A percentile compares a stretch with the other conserved stretches of the same genome.
Conservation (phyloP, 2,797 vertebrate genomes). For the Sebastes matsubarae region DNA sequence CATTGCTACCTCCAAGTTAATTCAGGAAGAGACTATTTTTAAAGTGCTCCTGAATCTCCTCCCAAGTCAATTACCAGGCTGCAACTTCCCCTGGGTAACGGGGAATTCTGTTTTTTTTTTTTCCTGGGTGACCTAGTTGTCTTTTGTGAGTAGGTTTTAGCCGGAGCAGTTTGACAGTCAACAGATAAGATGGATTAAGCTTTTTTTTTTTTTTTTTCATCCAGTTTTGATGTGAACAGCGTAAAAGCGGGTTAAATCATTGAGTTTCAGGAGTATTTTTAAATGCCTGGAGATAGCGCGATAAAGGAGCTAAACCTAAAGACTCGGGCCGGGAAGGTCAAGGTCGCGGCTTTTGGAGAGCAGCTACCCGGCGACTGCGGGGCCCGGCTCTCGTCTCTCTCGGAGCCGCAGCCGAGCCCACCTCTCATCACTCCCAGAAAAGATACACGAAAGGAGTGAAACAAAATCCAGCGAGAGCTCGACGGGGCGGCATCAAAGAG, state of each 20-base stretch:
- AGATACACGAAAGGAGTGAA: conserved; percentile 70
- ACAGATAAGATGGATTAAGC: conserved; percentile 92
- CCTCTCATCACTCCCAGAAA: conserved; percentile 72
- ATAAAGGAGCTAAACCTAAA: conserved; percentile 85
- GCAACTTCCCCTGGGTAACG: conserved; percentile 82
- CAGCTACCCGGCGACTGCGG: conserved; percentile 66
- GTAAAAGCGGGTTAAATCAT: conserved; percentile 89
- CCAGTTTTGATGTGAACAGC: conserved; percentile 89
- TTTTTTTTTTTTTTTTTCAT: conserved; percentile 84
- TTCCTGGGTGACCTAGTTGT: conserved; percentile 88
- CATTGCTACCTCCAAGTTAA: conserved; percentile 41
- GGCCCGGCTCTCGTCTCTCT: conserved; percentile 60
- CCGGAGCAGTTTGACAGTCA: conserved; percentile 89
- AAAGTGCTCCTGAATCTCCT: conserved; percentile 69
- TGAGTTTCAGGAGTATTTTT: conserved; percentile 88
- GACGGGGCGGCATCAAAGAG: conserved; percentile 68
- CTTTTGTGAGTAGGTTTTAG: conserved; percentile 91
- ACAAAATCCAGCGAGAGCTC: conserved; percentile 71
- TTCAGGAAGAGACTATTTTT: conserved; percentile 66
- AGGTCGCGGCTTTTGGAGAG: conserved; percentile 74
- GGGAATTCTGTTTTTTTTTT: conserved; percentile 79
- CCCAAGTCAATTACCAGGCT: conserved; percentile 86
- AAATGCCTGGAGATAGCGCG: conserved; percentile 87
- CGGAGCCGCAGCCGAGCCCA: conserved; percentile 56
- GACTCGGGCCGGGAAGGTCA: conserved; percentile 82